A percentile compares a stretch with the other conserved stretches of the same genome.
These are phyloP conservation scores for Brachycybe producta DNA, from an alignment of 2,888 invertebrate genomes.

Conservation along the genomic window DNA sequence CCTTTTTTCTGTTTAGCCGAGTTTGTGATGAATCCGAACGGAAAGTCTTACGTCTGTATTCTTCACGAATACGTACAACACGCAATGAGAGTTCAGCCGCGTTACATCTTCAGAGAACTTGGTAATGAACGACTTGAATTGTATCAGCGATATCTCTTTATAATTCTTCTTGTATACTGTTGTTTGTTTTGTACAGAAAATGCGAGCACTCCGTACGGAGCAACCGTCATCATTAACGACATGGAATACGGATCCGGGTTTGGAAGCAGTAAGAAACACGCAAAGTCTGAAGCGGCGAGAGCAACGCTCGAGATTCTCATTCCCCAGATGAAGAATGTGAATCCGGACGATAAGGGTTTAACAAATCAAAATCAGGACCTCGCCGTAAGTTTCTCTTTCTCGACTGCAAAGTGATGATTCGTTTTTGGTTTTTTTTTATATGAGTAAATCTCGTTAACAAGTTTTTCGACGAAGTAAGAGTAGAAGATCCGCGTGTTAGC, in stretches of 20 bases:
- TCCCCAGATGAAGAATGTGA: constrained; percentile 66
- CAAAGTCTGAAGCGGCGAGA: constrained; percentile 85
- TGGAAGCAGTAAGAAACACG: constrained; percentile 90
- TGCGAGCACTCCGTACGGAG: constrained; percentile 83
- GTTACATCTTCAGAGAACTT: constrained; percentile 80
- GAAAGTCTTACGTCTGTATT: constrained; percentile 88
- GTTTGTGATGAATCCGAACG: constrained; percentile 95
- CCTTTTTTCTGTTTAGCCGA: constrained; percentile 38
- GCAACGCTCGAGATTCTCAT: constrained; percentile 81
- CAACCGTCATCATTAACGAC: constrained; percentile 80
- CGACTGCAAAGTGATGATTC: neutral
- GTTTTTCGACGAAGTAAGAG: constrained; percentile 85
- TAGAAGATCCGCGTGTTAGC: constrained; percentile 84
- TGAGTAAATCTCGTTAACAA: constrained; percentile 29
- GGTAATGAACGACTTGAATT: no score
- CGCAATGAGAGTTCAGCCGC: constrained; percentile 82
- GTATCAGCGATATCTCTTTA: no score
- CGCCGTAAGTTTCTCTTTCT: constrained; percentile 25
- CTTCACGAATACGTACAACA: constrained; percentile 96
- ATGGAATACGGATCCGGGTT: constrained; percentile 88
- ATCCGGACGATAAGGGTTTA: constrained; percentile 27
- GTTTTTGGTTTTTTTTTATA: constrained; percentile 10
- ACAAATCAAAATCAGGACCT: constrained; percentile 28
- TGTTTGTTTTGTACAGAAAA: constrained; percentile 52
- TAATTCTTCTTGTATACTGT: no score